Evolutionary conservation across 2,113 vertebrate genomes (phyloP).

Genomic region (Pangasianodon hypophthalmus): DNA sequence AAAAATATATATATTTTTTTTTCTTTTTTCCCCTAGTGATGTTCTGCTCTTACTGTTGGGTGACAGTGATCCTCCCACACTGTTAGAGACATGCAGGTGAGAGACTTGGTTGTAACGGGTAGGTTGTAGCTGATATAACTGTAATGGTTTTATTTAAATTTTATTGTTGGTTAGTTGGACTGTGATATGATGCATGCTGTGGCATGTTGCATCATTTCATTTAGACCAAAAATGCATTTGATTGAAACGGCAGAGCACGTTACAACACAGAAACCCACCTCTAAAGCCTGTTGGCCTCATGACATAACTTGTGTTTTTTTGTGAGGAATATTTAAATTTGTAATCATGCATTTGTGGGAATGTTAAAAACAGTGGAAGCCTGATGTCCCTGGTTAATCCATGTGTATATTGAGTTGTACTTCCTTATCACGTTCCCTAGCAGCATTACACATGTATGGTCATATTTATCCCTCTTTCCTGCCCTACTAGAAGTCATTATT

Average conservation of each 20-base stretch:
- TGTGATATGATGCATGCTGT: not conserved
- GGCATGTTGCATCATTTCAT: not conserved
- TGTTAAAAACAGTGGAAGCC: not conserved
- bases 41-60: slow-evolving; percentile 86
- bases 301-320: no score
- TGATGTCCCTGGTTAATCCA: not conserved
- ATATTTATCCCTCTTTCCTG: not conserved
- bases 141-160: not conserved
- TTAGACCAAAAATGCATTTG: not conserved
- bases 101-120: not conserved
- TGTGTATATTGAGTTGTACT: not conserved
- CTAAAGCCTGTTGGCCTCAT: no score
- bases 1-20: not conserved
- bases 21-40: slow-evolving; percentile 68
- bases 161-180: not conserved
- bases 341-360: not conserved
- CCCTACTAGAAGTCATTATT: not conserved
- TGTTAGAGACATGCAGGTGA: slow-evolving; percentile 94
- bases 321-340: not conserved
- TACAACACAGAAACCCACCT: not conserved
- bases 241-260: not conserved
- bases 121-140: not conserved
- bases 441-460: not conserved
- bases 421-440: not conserved
- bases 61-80: slow-evolving; percentile 89